Conservation (phyloP, 1,140 invertebrate genomes). For the Temnothorax longispinosus region DNA sequence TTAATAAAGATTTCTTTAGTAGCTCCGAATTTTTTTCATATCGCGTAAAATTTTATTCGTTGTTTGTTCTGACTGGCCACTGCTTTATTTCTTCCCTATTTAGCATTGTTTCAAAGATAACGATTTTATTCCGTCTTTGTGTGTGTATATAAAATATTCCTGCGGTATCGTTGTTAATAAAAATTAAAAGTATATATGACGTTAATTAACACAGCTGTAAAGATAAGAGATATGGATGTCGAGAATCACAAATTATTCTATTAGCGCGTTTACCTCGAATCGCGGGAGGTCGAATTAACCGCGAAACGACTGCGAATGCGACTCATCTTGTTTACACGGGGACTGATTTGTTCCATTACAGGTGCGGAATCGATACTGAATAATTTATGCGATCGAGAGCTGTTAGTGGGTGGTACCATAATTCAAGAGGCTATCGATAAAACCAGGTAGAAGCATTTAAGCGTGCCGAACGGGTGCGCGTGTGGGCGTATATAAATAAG, state of each 20-base stretch:
- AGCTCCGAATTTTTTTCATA: neutral
- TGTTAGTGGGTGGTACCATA: slow-evolving; percentile 72
- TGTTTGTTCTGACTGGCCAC: neutral
- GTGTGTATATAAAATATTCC: neutral
- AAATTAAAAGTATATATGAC: neutral
- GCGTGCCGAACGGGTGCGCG: slow-evolving; percentile 57
- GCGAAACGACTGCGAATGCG: slow-evolving; percentile 64
- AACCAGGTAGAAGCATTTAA: slow-evolving; percentile 47
- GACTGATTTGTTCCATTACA: slow-evolving; percentile 73
- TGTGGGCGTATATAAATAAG: slow-evolving; percentile 72
- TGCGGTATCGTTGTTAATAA: neutral
- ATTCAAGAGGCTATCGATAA: slow-evolving; percentile 73
- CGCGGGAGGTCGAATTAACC: slow-evolving; percentile 7
- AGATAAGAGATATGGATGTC: neutral
- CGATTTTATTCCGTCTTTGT: neutral
- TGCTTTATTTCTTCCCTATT: neutral
- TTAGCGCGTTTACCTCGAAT: neutral
- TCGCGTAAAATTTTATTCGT: neutral
- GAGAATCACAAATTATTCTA: neutral
- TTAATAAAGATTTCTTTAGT: neutral
- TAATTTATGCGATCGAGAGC: slow-evolving; percentile 72
- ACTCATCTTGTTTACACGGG: slow-evolving; percentile 63
- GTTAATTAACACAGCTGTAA: neutral
- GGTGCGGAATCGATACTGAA: slow-evolving; percentile 65
- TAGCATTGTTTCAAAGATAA: neutral